Evolutionary conservation across 2,113 vertebrate species (phyloP), one percentile per base, ranked within the genome.

Genomic region (Phylloscopus whistleri): DNA sequence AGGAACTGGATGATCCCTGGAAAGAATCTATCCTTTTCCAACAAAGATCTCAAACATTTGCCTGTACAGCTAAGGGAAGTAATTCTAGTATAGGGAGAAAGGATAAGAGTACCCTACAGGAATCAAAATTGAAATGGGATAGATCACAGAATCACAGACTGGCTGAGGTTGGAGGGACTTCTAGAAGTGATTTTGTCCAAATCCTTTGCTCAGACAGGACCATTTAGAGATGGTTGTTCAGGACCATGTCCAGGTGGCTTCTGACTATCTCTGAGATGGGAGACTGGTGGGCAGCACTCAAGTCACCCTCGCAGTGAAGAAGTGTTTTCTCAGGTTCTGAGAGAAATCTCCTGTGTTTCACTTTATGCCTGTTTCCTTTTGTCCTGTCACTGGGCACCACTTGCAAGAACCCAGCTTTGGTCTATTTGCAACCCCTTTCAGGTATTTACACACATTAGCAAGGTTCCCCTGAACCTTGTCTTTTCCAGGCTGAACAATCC

Each of bases 361-460:
- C 7, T 4, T 2, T 46, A 22, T 18, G 21, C 2, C 28, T 1
- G 0, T 2, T 37, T 35, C 31, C 27, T 52, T 41, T 59, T 4
- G 18, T 30, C 4, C 58, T 16, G 6, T 35, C 35, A 55, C 39
- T n/a, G 18, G 20, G 17, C 44, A 51, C 18, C 35, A 33, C 44
- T 19, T 30, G 4, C 13, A 63, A 49, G 9, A 30, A 35, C 16
- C 14, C 52, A 18, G 4, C 30, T 53, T 37, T 0, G 2, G 15
- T 24, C 15, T 28, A 24, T 41, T 27, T 48, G 27, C 21, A 33
- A 23, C 13, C 12, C 24, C 10, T 66, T 68, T 35, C 39, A 51
- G 12, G 3, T 33, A 22, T 24, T 58, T 15, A 8, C 1, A 21
- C 13, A 15, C 12, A 11, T 17, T n/a, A 13, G 0, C 10, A 64